Base-by-base conservation (phyloP, 2,113 vertebrate species). In the Grus americana region DNA sequence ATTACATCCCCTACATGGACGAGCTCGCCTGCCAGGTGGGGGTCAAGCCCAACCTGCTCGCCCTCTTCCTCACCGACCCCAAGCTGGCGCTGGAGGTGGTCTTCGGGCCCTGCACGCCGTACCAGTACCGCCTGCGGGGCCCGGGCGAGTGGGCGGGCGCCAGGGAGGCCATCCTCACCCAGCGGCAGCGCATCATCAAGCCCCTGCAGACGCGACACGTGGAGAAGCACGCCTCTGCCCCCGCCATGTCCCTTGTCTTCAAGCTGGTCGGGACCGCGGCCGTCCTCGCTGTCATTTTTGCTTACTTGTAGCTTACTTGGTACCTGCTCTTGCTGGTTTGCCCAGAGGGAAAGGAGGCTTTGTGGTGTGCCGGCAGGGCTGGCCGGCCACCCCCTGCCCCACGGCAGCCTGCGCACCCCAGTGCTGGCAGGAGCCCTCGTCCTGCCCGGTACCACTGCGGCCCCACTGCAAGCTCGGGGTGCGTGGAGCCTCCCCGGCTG, bases 1-100 rank as follows among this genome's bases (percentile, higher is more conserved):
- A 99, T 70, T 99, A 98, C 17, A 3, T 98, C 6, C 47, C 65
- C 4, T 99, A 99, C 97, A 99, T 99, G 98, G 98, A 99, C 2
- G 98, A 99, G 79, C 61, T 99, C 10, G 98, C 98, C 61, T 54
- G 79, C 46, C 95, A 98, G 86, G 63, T 99, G 32, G 98, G 98
- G 3, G 99, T 98, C 49, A 95, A 89, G 72, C 99, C 99, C 96
- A 98, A 34, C 38, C 2, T 99, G 49, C 38, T 88, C 2, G 3
- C 52, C 26, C 78, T 99, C 72, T 86, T 99, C 88, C 93, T 99
- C 90, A 98, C 97, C 0, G 98, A 99, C 79, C 98, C 99, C 78
- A 97, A 52, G 63, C 83, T 99, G 83, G 98, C 97, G 0, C 20
- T 96, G 58, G 98, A 97, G 18, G 46, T 99, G 81, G 6, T 96